Evolutionary conservation across 1,140 invertebrate species (phyloP), one percentile per base, ranked within the genome.

Genomic region (Aphidius ervi): DNA sequence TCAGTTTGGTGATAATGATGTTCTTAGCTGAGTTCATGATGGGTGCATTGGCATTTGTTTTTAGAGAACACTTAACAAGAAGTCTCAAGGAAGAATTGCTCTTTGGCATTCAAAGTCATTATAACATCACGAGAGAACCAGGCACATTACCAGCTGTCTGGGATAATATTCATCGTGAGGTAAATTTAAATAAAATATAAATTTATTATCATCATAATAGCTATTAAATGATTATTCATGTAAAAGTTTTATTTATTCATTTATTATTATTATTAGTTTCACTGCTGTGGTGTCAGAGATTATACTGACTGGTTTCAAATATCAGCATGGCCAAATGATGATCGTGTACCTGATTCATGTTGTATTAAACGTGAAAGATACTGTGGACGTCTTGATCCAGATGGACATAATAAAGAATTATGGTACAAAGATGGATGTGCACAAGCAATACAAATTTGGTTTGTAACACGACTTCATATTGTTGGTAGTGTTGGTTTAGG

Each of bases 221-320:
- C 0, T 16, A 16, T 16, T 16, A 16, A 16, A 16, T 16, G 16
- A 0, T 16, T 16, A 16, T 16, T 16, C 16, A 16, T 16, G 16
- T 16, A 16, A 16, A 16, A 16, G 16, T 16, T 16, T 16, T 52
- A 20, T 52, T 9, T 10, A 9, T 37, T 31, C 1, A 52, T 41
- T 31, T 23, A 54, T 42, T 23, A 37, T 23, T 41, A 31, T 10
- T 23, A 37, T n/a, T 4, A 93, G 89, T 87, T 93, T 62, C 83
- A 88, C 56, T 95, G 92, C 69, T 95, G 92, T 74, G 92, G 92
- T n/a, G 88, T 94, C 0, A 82, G 86, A 47, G 86, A 86, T 41
- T 90, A 91, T 69, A 86, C 86, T 56, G 92, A 95, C 70, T 95
- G 92, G 92, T 92, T 87, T 74, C 82, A 88, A 65, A 88, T 91